These are phyloP conservation scores for Ostrea edulis DNA, from an alignment of 1,140 invertebrate genomes.

Conservation along the genomic window DNA sequence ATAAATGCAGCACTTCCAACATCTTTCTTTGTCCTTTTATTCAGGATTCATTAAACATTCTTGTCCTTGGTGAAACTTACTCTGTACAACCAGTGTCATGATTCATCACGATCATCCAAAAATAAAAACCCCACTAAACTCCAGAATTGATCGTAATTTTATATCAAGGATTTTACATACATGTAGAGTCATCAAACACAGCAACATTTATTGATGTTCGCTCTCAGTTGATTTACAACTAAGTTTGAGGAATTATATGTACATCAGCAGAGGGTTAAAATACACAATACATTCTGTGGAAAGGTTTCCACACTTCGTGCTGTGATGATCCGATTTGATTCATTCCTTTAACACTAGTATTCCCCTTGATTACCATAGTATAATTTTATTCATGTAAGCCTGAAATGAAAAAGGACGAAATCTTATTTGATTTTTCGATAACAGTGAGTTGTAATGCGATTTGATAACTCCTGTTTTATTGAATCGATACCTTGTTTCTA, in stretches of 20 bases:
- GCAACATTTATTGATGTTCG: not conserved
- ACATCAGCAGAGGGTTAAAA: not conserved
- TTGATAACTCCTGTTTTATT: constrained; percentile 20
- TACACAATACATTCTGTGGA: not conserved
- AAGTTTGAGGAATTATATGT: not conserved
- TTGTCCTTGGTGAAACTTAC: too few species aligned
- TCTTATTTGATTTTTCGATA: constrained; percentile 17
- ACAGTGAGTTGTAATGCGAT: constrained; percentile 6
- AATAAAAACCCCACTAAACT: too few species aligned
- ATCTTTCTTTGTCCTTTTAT: too few species aligned
- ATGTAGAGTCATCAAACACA: not conserved
- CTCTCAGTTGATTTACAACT: not conserved
- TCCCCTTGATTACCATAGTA: not conserved
- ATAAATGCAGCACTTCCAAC: too few species aligned
- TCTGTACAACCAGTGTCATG: too few species aligned
- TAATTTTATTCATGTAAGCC: not conserved
- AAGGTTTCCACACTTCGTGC: not conserved
- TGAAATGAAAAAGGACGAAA: not conserved
- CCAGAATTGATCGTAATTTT: too few species aligned
- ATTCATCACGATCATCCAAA: too few species aligned
- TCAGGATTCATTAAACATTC: too few species aligned
- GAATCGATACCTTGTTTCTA: constrained; percentile 24
- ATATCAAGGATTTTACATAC: too few species aligned
- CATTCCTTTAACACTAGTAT: not conserved
- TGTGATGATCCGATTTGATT: not conserved